Evolutionary conservation across 2,888 invertebrate species (phyloP).

Genomic region (Cheilosia scutellata): DNA sequence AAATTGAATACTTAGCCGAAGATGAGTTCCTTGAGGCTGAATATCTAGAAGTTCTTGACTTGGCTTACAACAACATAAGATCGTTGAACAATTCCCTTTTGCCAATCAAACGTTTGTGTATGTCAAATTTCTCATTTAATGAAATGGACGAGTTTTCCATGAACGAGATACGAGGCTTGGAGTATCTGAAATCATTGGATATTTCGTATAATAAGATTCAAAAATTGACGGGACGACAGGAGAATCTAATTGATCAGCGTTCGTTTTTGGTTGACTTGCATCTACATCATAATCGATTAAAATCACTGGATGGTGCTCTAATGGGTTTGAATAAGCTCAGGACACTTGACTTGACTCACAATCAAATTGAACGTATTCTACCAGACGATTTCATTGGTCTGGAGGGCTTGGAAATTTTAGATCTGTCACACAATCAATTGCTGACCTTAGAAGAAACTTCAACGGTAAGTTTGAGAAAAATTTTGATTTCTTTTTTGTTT

Average conservation of each 20-base stretch:
- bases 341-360: slow-evolving; percentile 90
- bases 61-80: slow-evolving; percentile 90
- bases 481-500: not conserved
- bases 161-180: slow-evolving; percentile 90
- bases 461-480: slow-evolving; percentile 86
- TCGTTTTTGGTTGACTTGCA: slow-evolving; percentile 89
- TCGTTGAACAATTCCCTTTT: slow-evolving; percentile 90
- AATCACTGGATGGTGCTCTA: slow-evolving; percentile 89
- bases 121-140: slow-evolving; percentile 91
- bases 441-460: slow-evolving; percentile 92
- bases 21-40: slow-evolving; percentile 91
- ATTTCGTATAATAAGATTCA: slow-evolving; percentile 91
- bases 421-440: slow-evolving; percentile 91
- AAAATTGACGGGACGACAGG: slow-evolving; percentile 87
- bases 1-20: slow-evolving; percentile 89
- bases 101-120: slow-evolving; percentile 88
- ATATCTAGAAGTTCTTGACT: slow-evolving; percentile 88
- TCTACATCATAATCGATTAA: slow-evolving; percentile 90
- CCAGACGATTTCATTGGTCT: slow-evolving; percentile 92
- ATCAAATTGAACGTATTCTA: slow-evolving; percentile 89
- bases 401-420: slow-evolving; percentile 89
- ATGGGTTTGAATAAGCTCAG: slow-evolving; percentile 90
- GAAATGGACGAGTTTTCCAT: slow-evolving; percentile 91
- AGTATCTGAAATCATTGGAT: slow-evolving; percentile 89
- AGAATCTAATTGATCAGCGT: slow-evolving; percentile 91